Evolutionary conservation across 2,888 invertebrate genomes (phyloP).

Genomic region (Amphiduros pacificus): DNA sequence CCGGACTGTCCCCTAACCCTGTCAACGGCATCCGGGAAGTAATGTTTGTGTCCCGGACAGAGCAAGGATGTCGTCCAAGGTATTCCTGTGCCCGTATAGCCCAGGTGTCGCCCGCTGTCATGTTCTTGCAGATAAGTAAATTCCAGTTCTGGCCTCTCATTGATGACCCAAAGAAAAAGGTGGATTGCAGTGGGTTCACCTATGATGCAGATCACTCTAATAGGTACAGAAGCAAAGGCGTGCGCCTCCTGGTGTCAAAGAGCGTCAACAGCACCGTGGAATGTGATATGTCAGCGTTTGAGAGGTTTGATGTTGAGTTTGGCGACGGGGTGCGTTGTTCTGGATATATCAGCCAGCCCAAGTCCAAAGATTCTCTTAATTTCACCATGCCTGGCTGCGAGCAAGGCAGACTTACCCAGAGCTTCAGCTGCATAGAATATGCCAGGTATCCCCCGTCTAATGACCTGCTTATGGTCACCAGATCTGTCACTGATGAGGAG

Average conservation of each 20-base stretch:
- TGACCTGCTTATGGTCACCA: slow-evolving; percentile 19
- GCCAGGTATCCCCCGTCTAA: slow-evolving; percentile 12
- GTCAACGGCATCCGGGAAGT: not conserved
- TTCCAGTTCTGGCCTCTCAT: slow-evolving; percentile 24
- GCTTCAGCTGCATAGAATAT: slow-evolving; percentile 25
- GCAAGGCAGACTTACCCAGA: not conserved
- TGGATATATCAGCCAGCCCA: not conserved
- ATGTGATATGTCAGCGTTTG: slow-evolving; percentile 17
- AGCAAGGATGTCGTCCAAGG: slow-evolving; percentile 29
- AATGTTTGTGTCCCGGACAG: slow-evolving; percentile 27
- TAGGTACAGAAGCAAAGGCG: slow-evolving; percentile 12
- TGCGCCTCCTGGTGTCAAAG: slow-evolving; percentile 12
- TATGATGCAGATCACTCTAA: slow-evolving; percentile 2
- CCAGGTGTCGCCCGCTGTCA: slow-evolving; percentile 14
- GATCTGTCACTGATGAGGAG: not conserved
- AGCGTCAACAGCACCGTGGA: not conserved
- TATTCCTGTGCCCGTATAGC: slow-evolving; percentile 26
- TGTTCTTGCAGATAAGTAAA: slow-evolving; percentile 25
- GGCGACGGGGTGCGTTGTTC: slow-evolving; percentile 12
- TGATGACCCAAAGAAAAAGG: not conserved
- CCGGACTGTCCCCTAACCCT: not conserved
- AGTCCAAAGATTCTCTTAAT: slow-evolving; percentile 6
- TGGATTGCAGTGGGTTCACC: slow-evolving; percentile 19
- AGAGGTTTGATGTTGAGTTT: slow-evolving; percentile 18
- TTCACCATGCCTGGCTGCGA: slow-evolving; percentile 11